Conservation (phyloP, 2,888 invertebrate genomes). For the Galeopsomyia nigrocyanea region DNA sequence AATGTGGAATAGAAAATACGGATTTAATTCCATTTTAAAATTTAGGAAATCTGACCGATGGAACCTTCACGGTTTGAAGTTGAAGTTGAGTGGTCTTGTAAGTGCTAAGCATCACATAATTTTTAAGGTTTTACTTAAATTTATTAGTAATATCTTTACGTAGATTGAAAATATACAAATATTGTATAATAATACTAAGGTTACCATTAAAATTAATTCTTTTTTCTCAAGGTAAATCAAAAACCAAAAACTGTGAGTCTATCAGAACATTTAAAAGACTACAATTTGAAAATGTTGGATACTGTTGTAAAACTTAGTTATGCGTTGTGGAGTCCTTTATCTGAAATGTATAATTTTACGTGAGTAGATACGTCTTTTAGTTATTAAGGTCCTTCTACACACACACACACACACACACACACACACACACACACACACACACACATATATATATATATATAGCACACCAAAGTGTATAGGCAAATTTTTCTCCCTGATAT, state of each 20-base stretch:
- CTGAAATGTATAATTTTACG: slow-evolving; percentile 53
- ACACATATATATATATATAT: no score
- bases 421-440: no score
- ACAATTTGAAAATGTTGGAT: slow-evolving; percentile 2
- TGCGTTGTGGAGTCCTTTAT: slow-evolving; percentile 39
- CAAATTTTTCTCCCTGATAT: no score
- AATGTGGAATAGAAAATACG: slow-evolving; percentile 43
- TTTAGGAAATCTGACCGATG: slow-evolving; percentile 39
- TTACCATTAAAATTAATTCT: neutral
- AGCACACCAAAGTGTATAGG: no score
- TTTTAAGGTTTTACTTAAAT: no score
- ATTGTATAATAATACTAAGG: neutral
- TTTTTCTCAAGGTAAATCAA: slow-evolving; percentile 13
- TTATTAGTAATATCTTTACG: no score
- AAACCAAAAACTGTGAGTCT: slow-evolving; percentile 8
- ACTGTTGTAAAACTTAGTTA: slow-evolving; percentile 28
- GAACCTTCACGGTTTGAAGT: slow-evolving; percentile 44
- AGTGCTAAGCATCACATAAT: no score
- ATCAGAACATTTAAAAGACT: slow-evolving; percentile 34
- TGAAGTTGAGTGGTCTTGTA: slow-evolving; percentile 48
- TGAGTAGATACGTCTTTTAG: slow-evolving; percentile 26
- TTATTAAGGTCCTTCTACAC: no score
- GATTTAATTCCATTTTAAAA: slow-evolving; percentile 19
- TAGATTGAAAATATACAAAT: neutral
- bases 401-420: no score